These are phyloP conservation scores for Otis tarda DNA, from an alignment of 2,113 vertebrate genomes.

Conservation along the genomic window DNA sequence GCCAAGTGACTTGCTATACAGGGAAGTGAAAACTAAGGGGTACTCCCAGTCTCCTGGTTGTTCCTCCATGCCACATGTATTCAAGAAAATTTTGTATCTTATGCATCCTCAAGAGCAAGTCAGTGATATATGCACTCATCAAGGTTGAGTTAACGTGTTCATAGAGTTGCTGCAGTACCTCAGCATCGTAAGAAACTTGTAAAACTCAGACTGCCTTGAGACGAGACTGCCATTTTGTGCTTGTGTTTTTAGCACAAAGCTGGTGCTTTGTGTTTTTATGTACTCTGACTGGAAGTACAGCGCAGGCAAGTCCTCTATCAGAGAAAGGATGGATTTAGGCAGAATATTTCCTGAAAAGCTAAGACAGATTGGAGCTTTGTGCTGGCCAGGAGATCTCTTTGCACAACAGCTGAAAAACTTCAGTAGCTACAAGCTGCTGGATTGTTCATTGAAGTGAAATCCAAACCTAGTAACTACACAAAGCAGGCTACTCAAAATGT, in stretches of 20 bases:
- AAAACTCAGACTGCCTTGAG: not conserved
- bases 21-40: not conserved
- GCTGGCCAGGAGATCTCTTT: not conserved
- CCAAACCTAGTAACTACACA: not conserved
- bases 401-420: not conserved
- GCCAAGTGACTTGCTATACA: not conserved
- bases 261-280: not conserved
- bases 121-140: not conserved
- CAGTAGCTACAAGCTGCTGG: not conserved
- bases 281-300: not conserved
- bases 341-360: not conserved
- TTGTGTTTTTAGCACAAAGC: not conserved
- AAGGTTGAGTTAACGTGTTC: not conserved
- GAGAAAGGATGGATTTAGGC: not conserved
- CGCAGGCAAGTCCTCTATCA: not conserved
- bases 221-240: not conserved
- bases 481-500: not conserved
- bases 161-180: not conserved
- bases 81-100: not conserved
- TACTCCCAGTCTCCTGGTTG: not conserved
- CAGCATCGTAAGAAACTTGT: not conserved
- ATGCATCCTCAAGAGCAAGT: not conserved
- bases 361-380: not conserved
- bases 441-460: not conserved
- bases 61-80: not conserved